Evolutionary conservation across 2,113 vertebrate species (phyloP).

Genomic region (Arenaria interpres): DNA sequence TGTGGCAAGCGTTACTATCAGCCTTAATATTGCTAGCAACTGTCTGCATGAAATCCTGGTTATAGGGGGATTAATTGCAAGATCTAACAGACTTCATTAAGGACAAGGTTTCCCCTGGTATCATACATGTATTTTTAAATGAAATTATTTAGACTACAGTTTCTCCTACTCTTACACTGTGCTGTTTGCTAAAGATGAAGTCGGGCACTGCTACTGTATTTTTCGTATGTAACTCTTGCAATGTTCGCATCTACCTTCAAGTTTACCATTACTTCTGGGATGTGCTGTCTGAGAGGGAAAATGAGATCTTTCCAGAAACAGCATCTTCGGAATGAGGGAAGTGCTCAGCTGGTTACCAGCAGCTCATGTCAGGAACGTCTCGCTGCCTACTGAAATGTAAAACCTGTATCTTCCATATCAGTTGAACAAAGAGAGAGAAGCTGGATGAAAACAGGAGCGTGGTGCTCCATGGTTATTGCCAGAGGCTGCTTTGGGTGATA

Average conservation of each 20-base stretch:
- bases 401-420: neutral
- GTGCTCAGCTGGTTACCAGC: neutral
- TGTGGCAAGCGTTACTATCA: neutral
- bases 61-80: neutral
- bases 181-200: neutral
- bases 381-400: neutral
- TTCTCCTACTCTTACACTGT: neutral
- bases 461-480: rapidly evolving
- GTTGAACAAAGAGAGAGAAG: neutral
- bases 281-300: neutral
- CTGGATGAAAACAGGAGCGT: rapidly evolving
- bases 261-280: neutral
- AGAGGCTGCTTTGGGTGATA: rapidly evolving
- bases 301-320: neutral
- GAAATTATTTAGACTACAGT: neutral
- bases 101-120: neutral
- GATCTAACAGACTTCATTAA: neutral
- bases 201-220: neutral
- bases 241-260: neutral
- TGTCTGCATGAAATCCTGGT: neutral
- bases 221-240: neutral
- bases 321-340: neutral
- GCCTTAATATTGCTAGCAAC: neutral
- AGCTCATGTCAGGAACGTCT: neutral
- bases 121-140: neutral